Conservation (phyloP, 2,888 invertebrate species). For the Scelioninae gen. 2 region DNA sequence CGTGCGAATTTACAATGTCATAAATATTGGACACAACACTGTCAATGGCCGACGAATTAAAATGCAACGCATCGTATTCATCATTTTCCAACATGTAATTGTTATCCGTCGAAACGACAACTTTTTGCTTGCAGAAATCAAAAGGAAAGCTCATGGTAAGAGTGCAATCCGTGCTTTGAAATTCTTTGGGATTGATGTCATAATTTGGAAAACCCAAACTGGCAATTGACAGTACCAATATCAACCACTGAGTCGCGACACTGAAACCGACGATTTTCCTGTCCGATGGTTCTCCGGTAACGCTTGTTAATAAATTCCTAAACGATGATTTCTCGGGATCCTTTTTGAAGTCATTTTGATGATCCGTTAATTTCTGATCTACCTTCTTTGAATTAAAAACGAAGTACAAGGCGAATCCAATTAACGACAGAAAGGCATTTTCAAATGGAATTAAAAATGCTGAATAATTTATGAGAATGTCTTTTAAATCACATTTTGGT, state of each 20-base stretch:
- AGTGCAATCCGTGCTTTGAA: conserved; percentile 62
- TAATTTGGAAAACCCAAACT: too few relatives aligned
- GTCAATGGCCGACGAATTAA: conserved; percentile 60
- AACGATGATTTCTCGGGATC: conserved; percentile 14
- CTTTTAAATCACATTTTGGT: conserved; percentile 62
- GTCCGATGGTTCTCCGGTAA: conserved; percentile 30
- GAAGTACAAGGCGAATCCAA: conserved; percentile 67
- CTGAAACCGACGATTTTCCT: conserved; percentile 59
- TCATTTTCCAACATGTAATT: conserved; percentile 57
- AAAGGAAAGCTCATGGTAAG: conserved; percentile 66
- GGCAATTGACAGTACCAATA: conserved; percentile 62
- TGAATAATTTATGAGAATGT: conserved; percentile 67
- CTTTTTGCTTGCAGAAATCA: conserved; percentile 59
- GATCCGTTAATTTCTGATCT: background rate
- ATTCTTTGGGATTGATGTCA: conserved; percentile 32
- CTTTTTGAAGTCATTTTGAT: background rate
- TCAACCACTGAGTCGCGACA: conserved; percentile 67
- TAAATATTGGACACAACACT: conserved; percentile 66
- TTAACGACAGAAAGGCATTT: conserved; percentile 70
- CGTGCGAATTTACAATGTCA: conserved; percentile 62
- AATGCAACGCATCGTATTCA: conserved; percentile 9
- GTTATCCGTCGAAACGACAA: conserved; percentile 16
- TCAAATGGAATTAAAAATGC: conserved; percentile 70
- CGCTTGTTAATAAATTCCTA: conserved; percentile 3
- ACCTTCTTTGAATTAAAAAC: conserved; percentile 48